Evolutionary conservation across 2,113 vertebrate species (phyloP).

Genomic region (Atrichornis clamosus): DNA sequence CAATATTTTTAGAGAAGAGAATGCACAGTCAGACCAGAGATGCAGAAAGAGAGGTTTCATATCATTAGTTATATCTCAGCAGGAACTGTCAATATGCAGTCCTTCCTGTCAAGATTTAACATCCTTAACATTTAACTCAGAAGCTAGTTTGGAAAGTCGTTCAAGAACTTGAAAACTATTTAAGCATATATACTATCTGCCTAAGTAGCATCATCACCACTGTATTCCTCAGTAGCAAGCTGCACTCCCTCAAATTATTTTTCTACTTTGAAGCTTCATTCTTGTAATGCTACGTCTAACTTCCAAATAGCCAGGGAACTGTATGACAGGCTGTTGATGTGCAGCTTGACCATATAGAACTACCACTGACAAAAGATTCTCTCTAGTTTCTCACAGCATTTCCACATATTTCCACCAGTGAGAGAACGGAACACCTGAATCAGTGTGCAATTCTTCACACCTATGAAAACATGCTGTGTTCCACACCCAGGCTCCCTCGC

Average conservation of each 20-base stretch:
- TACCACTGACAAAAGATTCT: not conserved
- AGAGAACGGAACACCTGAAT: not conserved
- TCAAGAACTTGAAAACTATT: not conserved
- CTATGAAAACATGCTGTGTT: not conserved
- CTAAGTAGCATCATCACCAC: not conserved
- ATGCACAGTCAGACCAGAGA: not conserved
- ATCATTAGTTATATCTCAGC: not conserved
- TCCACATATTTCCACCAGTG: not conserved
- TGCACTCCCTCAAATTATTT: not conserved
- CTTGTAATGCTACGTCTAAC: not conserved
- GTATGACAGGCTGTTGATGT: not conserved
- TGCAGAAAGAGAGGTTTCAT: not conserved
- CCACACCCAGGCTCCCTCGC: fast-evolving
- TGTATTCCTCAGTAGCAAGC: not conserved
- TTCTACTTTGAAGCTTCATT: not conserved
- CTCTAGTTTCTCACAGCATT: not conserved
- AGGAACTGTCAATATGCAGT: not conserved
- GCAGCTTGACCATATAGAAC: not conserved
- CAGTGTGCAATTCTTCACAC: not conserved
- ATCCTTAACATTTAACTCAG: not conserved
- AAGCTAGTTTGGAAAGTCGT: not conserved
- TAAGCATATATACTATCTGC: not conserved
- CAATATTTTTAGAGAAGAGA: not conserved
- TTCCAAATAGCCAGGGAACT: not conserved
- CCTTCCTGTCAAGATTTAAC: not conserved